phyloP scores from a whole-genome alignment of 2,113 vertebrate species.

The Burhinus oedicnemus region DNA sequence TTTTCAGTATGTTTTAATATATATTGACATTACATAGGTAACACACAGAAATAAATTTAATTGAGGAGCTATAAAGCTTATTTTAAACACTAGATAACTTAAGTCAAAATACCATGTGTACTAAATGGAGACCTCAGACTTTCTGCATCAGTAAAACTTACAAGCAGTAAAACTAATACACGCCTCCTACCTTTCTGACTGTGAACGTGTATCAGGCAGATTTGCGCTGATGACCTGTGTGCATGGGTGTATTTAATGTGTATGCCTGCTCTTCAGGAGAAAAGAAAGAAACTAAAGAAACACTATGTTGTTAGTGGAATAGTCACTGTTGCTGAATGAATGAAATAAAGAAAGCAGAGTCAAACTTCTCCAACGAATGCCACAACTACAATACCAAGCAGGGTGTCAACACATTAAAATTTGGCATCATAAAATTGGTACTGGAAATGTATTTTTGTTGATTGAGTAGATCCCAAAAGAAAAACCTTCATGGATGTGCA shows the following conservation, averaged over 20 bases:
- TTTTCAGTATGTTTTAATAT: neutral
- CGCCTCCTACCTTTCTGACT: neutral
- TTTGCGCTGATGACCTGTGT: neutral
- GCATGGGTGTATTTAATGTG: neutral
- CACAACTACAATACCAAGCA: neutral
- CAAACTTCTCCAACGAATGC: neutral
- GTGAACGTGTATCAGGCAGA: neutral
- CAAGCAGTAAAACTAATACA: neutral
- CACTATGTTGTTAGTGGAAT: neutral
- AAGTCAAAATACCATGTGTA: neutral
- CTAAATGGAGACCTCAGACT: neutral
- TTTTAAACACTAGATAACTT: neutral
- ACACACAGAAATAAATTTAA: neutral
- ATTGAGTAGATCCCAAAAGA: neutral
- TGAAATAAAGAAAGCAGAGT: neutral
- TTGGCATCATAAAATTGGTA: neutral
- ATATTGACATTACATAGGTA: neutral
- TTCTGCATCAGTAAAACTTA: neutral
- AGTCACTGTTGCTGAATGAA: neutral
- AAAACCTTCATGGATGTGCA: neutral
- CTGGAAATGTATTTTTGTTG: neutral
- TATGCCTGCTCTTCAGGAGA: neutral
- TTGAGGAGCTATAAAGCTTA: neutral
- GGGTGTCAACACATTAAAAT: neutral
- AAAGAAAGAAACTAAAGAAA: neutral